Evolutionary conservation across 2,888 invertebrate genomes (phyloP).

Genomic region (Orthosia gracilis): DNA sequence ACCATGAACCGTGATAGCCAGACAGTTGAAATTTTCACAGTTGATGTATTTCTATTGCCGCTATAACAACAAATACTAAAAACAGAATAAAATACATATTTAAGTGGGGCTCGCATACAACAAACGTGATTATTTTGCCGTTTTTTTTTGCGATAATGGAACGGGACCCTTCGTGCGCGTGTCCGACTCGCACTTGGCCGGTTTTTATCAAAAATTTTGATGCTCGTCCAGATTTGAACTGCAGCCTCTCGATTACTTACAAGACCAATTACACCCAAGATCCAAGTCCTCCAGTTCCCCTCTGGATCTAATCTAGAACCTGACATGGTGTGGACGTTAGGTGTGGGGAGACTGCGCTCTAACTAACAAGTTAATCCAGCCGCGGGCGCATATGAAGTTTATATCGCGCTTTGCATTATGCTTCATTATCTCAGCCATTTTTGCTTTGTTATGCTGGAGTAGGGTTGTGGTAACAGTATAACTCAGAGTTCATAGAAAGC

Average conservation of each 20-base stretch:
- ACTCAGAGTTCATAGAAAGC: no score
- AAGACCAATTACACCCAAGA: constrained; percentile 5
- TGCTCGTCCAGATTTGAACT: neutral
- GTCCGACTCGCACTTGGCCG: no score
- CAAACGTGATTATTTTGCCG: no score
- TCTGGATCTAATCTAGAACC: constrained; percentile 54
- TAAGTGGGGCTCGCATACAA: no score
- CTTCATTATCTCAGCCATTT: constrained; percentile 88
- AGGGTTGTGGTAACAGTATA: constrained; percentile 73
- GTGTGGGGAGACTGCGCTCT: constrained; percentile 63
- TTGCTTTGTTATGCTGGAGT: constrained; percentile 83
- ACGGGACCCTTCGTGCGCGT: no score
- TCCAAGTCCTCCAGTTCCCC: constrained; percentile 14
- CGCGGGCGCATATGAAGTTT: constrained; percentile 85
- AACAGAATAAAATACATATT: no score
- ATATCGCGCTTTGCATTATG: constrained; percentile 89
- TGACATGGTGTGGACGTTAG: constrained; percentile 67
- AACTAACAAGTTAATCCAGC: constrained; percentile 89
- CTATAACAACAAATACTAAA: no score
- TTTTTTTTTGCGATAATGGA: no score
- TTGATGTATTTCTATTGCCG: no score
- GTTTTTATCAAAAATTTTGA: neutral
- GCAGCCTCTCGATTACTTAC: neutral
- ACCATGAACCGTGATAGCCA: no score
- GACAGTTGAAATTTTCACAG: no score